Base-by-base conservation (phyloP, 2,888 invertebrate genomes). In the Lasioglossum pauxillum region DNA sequence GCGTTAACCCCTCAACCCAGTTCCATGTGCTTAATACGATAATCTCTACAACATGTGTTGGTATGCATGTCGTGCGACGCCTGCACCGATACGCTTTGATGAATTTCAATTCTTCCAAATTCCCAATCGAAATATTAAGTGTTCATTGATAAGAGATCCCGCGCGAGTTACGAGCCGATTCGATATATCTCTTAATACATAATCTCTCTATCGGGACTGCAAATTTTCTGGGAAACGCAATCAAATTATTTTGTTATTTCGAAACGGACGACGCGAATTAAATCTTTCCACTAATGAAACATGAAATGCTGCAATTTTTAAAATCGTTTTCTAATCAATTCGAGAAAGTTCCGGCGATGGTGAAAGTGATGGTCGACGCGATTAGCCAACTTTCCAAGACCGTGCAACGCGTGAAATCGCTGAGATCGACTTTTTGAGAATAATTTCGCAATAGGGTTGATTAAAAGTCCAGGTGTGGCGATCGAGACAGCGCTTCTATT, bases 1-100 rank as follows among this genome's bases (percentile, higher is more conserved):
- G 73, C 73, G 82, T 79, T 67, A 72, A 84, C 79, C 86, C 81
- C 49, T 85, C 81, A 85, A 81, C 81, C 86, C 57, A 86, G 79
- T 85, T 86, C 60, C 77, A 49, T 38, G 79, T 77, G 71, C 79
- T 82, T 79, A 82, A 86, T 86, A 79, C 79, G 76, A 53, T 82
- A 85, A 86, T 86, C 85, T 74, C 44, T 49, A 10, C 64, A 80
- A 31, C 57, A 46, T 78, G 31, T 80, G 84, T 72, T 41, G 75
- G 53, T 31, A 19, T 10, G 60, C 38, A 27, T 75, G 38, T 46
- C 71, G 64, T 44, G 79, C 46, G 73, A 77, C 46, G 60, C 57
- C 35, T 46, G 8, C 57, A 81, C 64, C n/a, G 46, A 75, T 38
- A 19, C 67, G 35, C 77, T 35, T n/a, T 77, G 49, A 77, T n/a